These are phyloP conservation scores for Teleiodes luculella DNA, from an alignment of 2,888 invertebrate genomes.

Conservation along the genomic window DNA sequence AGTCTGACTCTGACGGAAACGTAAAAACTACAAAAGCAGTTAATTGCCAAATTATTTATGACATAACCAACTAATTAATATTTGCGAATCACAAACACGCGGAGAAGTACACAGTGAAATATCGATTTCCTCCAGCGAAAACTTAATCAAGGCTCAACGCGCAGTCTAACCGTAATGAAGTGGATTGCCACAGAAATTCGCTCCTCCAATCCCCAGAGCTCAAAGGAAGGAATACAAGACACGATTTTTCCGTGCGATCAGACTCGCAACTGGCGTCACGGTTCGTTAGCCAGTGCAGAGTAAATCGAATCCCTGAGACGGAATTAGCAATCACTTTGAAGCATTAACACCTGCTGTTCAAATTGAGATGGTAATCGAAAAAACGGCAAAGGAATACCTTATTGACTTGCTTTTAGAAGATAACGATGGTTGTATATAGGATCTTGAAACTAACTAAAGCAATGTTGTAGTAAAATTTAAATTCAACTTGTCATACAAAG, in stretches of 20 bases:
- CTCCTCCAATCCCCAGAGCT: background rate
- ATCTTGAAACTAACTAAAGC: no score
- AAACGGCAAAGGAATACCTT: background rate
- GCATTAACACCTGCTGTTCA: constrained; percentile 30
- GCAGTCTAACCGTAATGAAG: no score
- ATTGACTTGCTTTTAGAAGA: background rate
- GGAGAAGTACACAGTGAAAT: no score
- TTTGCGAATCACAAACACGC: no score
- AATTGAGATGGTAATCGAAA: constrained; percentile 1
- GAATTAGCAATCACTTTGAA: constrained; percentile 34
- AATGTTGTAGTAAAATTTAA: no score
- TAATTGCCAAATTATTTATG: no score
- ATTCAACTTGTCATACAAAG: no score
- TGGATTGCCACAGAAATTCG: background rate
- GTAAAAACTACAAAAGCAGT: no score
- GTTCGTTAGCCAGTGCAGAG: constrained; percentile 27
- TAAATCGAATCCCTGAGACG: constrained; percentile 31
- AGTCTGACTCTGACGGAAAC: no score
- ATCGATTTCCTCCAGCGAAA: no score
- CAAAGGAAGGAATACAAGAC: constrained; percentile 14
- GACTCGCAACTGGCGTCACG: constrained; percentile 11
- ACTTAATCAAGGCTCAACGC: background rate
- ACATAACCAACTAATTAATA: no score
- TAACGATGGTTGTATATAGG: background rate
- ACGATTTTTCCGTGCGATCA: constrained; percentile 29